A percentile compares a stretch with the other conserved stretches of the same genome.
phyloP scores from a whole-genome alignment of 2,797 vertebrate genomes.

The Atherinosoma microstoma region DNA sequence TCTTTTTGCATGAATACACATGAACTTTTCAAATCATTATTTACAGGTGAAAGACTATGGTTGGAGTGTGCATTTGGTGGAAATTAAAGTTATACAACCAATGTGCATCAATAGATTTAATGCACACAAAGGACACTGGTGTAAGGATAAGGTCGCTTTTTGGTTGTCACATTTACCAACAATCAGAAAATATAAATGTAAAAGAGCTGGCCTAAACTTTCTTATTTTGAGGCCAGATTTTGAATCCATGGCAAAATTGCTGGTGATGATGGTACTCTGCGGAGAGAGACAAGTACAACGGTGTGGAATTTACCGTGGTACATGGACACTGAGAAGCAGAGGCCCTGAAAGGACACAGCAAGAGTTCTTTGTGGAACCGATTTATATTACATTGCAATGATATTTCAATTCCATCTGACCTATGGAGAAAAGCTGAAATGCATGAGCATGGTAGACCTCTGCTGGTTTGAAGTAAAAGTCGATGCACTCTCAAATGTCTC shows the following conservation, averaged over 20 bases:
- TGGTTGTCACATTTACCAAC: not conserved
- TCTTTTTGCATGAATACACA: not conserved
- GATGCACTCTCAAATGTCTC: no score
- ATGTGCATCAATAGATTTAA: not conserved
- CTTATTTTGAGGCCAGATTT: not conserved
- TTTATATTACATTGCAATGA: conserved; percentile 2
- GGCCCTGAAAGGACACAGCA: not conserved
- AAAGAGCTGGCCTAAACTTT: not conserved
- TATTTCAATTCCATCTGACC: conserved; percentile 10
- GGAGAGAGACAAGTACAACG: not conserved
- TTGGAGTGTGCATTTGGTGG: not conserved
- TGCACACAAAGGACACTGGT: not conserved
- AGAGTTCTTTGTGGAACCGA: not conserved
- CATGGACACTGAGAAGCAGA: not conserved
- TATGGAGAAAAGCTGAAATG: not conserved
- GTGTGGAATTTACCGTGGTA: conserved; percentile 4
- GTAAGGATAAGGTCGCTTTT: not conserved
- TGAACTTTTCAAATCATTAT: not conserved
- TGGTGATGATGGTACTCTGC: not conserved
- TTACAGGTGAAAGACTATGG: not conserved
- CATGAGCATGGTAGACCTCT: not conserved
- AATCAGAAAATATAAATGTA: not conserved
- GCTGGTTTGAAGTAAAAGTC: no score
- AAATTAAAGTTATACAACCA: not conserved
- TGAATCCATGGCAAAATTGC: conserved; percentile 4